A percentile compares a stretch with the other conserved stretches of the same genome.
Evolutionary conservation across 2,113 vertebrate species (phyloP).

Genomic region (Prolemur simus): DNA sequence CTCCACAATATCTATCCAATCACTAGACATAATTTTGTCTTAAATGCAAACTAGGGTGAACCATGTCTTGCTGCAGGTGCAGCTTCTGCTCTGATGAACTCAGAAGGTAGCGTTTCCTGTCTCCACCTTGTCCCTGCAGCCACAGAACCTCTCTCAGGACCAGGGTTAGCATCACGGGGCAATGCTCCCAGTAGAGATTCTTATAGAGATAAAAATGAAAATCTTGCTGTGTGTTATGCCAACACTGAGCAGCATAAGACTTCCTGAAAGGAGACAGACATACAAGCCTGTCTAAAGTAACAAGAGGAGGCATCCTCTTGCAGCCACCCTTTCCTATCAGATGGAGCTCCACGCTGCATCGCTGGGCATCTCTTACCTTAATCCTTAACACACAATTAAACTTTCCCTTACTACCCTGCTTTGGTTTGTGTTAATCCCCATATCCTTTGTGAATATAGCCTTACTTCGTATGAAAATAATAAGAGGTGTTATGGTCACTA

Average conservation of each 20-base stretch:
- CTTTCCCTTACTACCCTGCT: background rate
- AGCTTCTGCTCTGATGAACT: background rate
- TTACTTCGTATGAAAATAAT: background rate
- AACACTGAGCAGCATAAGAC: background rate
- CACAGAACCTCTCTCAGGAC: background rate
- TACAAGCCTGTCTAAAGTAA: background rate
- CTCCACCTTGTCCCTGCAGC: background rate
- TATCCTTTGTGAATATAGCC: background rate
- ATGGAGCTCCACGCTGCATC: background rate
- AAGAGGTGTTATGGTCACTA: background rate
- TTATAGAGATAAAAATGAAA: background rate
- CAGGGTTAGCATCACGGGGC: background rate
- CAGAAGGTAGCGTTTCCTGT: background rate
- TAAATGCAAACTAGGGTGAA: background rate
- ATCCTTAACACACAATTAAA: background rate
- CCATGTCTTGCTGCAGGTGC: accelerated
- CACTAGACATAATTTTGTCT: background rate
- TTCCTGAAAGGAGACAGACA: background rate
- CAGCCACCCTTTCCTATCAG: background rate
- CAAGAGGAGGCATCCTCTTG: background rate
- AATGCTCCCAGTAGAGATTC: background rate
- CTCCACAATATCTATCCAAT: background rate
- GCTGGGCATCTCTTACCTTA: background rate
- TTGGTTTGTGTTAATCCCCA: background rate
- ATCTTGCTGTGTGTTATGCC: background rate